Conservation (phyloP, 2,797 vertebrate species). For the Halcyon smyrnensis region DNA sequence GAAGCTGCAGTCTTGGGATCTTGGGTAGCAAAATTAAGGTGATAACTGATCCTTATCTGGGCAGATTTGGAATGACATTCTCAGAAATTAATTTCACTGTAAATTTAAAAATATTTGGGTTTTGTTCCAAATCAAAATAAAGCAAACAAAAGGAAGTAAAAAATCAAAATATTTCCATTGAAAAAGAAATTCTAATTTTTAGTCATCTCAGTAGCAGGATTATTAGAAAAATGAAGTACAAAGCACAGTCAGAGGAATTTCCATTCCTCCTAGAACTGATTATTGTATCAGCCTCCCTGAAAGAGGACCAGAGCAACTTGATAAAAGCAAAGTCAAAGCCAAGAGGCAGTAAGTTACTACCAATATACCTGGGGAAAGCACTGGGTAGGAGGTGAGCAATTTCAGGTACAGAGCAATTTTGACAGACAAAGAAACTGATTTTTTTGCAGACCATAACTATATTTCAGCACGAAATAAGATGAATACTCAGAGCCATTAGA, state of each 20-base stretch:
- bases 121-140: background rate
- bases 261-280: background rate
- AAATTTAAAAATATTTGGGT: background rate
- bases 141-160: background rate
- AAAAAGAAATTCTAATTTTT: background rate
- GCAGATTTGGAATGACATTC: background rate
- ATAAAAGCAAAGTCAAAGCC: background rate
- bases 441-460: background rate
- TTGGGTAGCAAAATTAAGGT: background rate
- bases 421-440: background rate
- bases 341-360: background rate
- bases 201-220: background rate
- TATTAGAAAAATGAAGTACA: background rate
- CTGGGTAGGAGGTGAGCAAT: background rate
- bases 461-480: background rate
- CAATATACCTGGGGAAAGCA: background rate
- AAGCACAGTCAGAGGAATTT: background rate
- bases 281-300: background rate
- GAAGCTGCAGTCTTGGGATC: background rate
- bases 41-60: background rate
- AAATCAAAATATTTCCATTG: background rate
- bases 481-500: background rate
- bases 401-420: background rate
- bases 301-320: background rate
- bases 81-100: background rate